Evolutionary conservation across 2,888 invertebrate species (phyloP).

Genomic region (Glyphotaelius pellucidus): DNA sequence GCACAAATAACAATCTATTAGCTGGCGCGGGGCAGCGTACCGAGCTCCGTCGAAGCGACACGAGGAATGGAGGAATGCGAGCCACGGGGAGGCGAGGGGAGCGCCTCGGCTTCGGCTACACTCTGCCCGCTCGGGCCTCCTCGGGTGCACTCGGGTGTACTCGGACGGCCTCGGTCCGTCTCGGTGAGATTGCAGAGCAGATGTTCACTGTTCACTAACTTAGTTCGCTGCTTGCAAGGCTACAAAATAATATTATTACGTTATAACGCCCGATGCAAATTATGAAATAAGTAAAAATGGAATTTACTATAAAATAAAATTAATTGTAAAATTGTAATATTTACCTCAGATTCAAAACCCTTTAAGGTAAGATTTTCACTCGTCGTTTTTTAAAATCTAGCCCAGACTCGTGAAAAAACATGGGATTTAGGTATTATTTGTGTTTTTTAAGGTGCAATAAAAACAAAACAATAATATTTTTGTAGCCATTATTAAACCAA

Average conservation of each 20-base stretch:
- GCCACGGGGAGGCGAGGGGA: neutral
- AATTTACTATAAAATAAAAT: no score
- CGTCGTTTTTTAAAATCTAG: no score
- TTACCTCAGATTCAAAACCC: no score
- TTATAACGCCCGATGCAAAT: neutral
- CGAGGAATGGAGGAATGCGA: neutral
- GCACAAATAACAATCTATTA: neutral
- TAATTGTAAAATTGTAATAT: no score
- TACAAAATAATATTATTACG: neutral
- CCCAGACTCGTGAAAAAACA: no score
- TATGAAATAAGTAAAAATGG: neutral
- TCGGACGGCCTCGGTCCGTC: neutral
- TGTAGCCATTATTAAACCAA: no score
- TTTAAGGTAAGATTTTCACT: no score
- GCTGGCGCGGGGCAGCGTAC: neutral
- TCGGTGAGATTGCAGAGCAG: neutral
- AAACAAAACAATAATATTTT: no score
- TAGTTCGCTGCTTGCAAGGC: neutral
- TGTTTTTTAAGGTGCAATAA: no score
- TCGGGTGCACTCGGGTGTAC: neutral
- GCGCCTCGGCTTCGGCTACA: neutral
- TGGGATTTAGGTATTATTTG: no score
- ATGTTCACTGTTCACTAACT: neutral
- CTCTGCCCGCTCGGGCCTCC: neutral
- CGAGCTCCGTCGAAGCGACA: slow-evolving; percentile 2